Conservation (phyloP, 2,113 vertebrate species). For the Tympanuchus pallidicinctus region DNA sequence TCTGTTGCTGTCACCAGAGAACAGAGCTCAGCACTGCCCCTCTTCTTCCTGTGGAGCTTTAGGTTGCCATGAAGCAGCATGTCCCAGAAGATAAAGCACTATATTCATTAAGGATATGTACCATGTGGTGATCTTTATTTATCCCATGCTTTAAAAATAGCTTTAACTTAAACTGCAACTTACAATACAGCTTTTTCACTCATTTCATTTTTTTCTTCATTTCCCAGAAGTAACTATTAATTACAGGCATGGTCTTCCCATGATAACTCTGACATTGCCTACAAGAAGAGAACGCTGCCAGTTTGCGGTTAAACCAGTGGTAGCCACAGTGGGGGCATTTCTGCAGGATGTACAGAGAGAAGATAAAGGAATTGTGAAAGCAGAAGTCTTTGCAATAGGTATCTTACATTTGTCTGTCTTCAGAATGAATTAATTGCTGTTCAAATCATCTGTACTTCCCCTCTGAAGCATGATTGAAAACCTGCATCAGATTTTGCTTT, state of each 20-base stretch:
- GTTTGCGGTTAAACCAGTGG: constrained; percentile 86
- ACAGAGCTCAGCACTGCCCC: neutral
- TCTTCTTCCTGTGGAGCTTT: neutral
- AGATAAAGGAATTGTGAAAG: constrained; percentile 83
- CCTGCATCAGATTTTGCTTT: neutral
- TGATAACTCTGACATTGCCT: constrained; percentile 86
- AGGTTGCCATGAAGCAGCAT: neutral
- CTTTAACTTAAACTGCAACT: neutral
- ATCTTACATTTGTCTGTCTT: neutral
- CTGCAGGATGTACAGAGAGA: constrained; percentile 85
- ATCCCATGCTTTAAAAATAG: neutral
- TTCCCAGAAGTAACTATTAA: constrained; percentile 80
- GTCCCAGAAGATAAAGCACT: neutral
- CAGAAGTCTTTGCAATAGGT: constrained; percentile 82
- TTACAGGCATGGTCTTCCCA: constrained; percentile 87
- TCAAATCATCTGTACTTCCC: neutral
- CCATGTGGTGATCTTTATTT: neutral
- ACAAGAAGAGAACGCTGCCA: constrained; percentile 89
- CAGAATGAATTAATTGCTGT: neutral
- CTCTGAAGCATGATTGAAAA: neutral
- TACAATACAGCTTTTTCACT: neutral
- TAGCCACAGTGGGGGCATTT: constrained; percentile 86
- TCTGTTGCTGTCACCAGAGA: neutral
- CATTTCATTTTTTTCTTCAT: neutral
- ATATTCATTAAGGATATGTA: neutral